Evolutionary conservation across 2,113 vertebrate genomes (phyloP), one percentile per base, ranked within the genome.

Genomic region (Tachysurus fulvidraco): DNA sequence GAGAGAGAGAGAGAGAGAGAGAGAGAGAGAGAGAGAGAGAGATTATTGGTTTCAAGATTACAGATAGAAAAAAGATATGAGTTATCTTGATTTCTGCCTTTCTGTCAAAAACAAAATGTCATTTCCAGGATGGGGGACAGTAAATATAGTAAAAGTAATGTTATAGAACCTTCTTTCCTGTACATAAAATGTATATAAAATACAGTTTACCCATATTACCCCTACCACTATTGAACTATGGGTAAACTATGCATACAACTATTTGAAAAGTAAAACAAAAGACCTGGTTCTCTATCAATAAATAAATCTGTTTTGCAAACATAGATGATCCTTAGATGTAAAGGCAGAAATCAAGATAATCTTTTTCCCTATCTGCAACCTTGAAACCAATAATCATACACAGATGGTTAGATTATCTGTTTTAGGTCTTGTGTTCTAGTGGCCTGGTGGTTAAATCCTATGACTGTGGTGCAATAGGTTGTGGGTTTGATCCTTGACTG

Each of bases 401-500:
- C 46, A 50, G 3, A 1, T 59, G 30, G 78, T 19, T 23, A 59
- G 78, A 21, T 36, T 3, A 11, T 59, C 17, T 57, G 52, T 36
- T 19, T 80, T 55, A 12, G 44, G 16, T 8, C 3, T 50, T 41
- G 6, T 50, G 23, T 1, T 10, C 4, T n/a, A 23, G 64, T 87
- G 57, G 84, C 12, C 12, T 28, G 21, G 23, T 65, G 84, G 81
- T 81, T 86, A 82, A 50, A 13, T 3, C 17, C 1, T 1, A 8
- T 50, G 57, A 8, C 76, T 73, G 1, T 44, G 7, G 13, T 50
- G 7, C 46, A 7, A 0, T 0, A 65, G 21, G 59, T 84, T 16
- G 55, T 23, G 36, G 17, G 88, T 89, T 89, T 81, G 25, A 90
- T 10, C 74, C 88, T n/a, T 4, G 8, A 13, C 0, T 25, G 0